Percentiles rank a stretch among this genome's conserved stretches.
Conservation (phyloP, 2,797 vertebrate genomes). For the Sarcoramphus papa region DNA sequence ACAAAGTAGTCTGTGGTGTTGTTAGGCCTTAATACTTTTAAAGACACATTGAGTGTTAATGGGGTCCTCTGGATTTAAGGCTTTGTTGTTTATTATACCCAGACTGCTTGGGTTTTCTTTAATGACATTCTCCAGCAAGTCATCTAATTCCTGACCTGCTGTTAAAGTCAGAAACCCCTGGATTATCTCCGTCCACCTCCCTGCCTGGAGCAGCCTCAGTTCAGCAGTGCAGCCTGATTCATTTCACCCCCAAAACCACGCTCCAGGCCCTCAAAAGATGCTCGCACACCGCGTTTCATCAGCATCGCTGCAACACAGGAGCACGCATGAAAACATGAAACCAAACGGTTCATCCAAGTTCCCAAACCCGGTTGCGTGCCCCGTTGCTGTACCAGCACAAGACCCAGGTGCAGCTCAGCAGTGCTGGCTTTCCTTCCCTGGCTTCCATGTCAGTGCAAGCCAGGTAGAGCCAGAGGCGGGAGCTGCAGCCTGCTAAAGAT, state of each 20-base stretch:
- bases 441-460: background rate
- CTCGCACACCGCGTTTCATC: rapidly evolving
- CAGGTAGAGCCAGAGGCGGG: no score
- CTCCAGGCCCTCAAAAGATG: background rate
- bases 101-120: constrained; percentile 29
- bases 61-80: constrained; percentile 37
- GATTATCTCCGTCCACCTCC: background rate
- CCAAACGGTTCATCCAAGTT: rapidly evolving
- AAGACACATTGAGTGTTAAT: constrained; percentile 51
- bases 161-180: background rate
- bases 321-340: rapidly evolving
- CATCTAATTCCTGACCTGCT: constrained; percentile 51
- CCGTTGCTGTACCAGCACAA: rapidly evolving
- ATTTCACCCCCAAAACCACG: background rate
- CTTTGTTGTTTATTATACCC: constrained; percentile 44
- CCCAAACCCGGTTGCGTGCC: rapidly evolving
- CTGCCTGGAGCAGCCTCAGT: background rate
- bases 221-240: background rate
- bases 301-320: background rate
- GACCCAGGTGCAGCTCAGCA: rapidly evolving
- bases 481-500: background rate
- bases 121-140: constrained; percentile 9
- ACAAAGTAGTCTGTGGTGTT: constrained; percentile 37
- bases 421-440: rapidly evolving
- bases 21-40: constrained; percentile 55